A percentile compares a stretch with the other conserved stretches of the same genome.
Conservation (phyloP, 1,140 invertebrate genomes). For the Trichoplusia ni region DNA sequence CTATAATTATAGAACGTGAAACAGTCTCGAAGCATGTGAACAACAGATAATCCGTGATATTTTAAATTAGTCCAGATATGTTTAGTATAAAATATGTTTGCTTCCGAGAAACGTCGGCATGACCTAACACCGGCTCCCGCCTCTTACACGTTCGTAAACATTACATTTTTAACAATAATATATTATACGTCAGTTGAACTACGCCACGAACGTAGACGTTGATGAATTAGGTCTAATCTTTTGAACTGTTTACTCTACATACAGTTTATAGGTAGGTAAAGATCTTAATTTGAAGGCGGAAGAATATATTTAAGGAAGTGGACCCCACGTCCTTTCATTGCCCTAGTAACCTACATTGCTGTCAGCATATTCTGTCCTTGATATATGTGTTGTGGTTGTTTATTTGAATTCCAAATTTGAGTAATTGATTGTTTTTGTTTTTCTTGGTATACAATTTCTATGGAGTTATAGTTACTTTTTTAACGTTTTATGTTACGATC, state of each 20-base stretch:
- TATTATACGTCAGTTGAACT: conserved; percentile 2
- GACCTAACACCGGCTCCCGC: conserved; percentile 18
- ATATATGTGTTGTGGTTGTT: no score
- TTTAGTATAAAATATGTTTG: conserved; percentile 23
- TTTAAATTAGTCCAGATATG: conserved; percentile 6
- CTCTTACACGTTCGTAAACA: conserved; percentile 27
- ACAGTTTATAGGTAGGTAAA: background rate
- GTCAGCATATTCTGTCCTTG: no score
- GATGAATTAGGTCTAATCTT: conserved; percentile 13
- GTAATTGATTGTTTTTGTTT: no score
- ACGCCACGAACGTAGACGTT: conserved; percentile 1
- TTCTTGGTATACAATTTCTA: no score
- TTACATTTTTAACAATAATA: conserved; percentile 28
- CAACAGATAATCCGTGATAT: background rate
- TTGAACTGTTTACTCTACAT: background rate
- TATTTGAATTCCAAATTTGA: no score
- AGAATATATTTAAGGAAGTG: no score
- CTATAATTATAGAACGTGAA: conserved; percentile 6
- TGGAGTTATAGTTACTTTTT: no score
- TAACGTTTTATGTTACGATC: no score
- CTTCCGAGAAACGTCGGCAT: conserved; percentile 31
- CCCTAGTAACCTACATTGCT: no score
- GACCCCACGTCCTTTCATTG: no score
- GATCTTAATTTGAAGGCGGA: background rate
- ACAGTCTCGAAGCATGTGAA: conserved; percentile 4